A percentile compares a stretch with the other conserved stretches of the same genome.
Evolutionary conservation across 1,140 invertebrate species (phyloP).

Genomic region (Physella acuta): DNA sequence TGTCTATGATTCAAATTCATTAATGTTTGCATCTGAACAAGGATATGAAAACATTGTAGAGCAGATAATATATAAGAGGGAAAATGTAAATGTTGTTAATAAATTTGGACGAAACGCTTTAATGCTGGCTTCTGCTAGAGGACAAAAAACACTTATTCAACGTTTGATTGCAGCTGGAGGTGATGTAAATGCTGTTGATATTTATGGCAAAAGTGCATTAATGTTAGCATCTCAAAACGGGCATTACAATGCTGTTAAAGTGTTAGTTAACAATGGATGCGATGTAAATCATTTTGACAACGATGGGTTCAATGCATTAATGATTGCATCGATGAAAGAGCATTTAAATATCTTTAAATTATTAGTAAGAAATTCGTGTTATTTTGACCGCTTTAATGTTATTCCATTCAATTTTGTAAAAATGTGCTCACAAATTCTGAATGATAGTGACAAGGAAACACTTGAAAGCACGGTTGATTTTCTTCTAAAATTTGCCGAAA

Average conservation of each 20-base stretch:
- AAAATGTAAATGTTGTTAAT: no score
- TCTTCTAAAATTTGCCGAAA: no score
- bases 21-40: conserved; percentile 28
- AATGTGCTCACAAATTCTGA: no score
- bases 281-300: conserved; percentile 18
- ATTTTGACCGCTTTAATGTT: no score
- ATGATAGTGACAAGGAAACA: no score
- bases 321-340: conserved; percentile 25
- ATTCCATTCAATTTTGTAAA: no score
- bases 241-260: conserved; percentile 6
- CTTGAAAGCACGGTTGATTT: no score
- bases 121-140: conserved; percentile 15
- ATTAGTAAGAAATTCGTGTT: no score
- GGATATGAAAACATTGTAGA: conserved; percentile 15
- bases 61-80: no score
- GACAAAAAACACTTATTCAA: conserved; percentile 19
- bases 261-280: conserved; percentile 11
- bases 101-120: conserved; percentile 22
- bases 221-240: not conserved
- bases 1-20: conserved; percentile 24
- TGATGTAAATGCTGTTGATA: conserved; percentile 14
- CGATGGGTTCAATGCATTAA: conserved; percentile 28
- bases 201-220: conserved; percentile 22
- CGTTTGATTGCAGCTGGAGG: conserved; percentile 17
- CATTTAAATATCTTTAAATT: conserved; percentile 7